These are phyloP conservation scores for Scartelaos histophorus DNA, from an alignment of 2,113 vertebrate genomes.

Conservation along the genomic window DNA sequence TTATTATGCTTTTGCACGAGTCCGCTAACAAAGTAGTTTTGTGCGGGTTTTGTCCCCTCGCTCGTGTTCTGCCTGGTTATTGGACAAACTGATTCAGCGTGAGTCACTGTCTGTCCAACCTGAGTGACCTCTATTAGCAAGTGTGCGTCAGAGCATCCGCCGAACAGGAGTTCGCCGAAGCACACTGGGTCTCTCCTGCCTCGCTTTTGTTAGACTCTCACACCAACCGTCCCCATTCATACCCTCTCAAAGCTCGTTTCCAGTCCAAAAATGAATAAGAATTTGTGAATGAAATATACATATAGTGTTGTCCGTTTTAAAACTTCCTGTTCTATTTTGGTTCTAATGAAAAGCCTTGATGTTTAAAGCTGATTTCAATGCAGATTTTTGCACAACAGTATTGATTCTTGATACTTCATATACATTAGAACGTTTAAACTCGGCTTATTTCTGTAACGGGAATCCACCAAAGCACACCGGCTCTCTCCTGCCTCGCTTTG, in stretches of 20 bases:
- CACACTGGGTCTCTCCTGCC: background rate
- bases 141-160: background rate
- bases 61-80: background rate
- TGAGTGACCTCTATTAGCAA: background rate
- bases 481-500: background rate
- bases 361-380: no score
- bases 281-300: no score
- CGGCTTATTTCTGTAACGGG: no score
- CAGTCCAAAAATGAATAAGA: no score
- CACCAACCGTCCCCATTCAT: background rate
- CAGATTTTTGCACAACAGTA: no score
- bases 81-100: background rate
- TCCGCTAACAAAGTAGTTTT: background rate
- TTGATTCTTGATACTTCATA: no score
- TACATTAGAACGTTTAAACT: no score
- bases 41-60: no score
- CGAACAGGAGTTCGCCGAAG: background rate
- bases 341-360: no score
- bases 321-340: no score
- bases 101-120: background rate
- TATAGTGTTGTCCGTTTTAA: no score
- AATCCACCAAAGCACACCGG: background rate
- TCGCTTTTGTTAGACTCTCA: background rate
- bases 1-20: background rate
- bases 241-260: background rate